A percentile compares a stretch with the other conserved stretches of the same genome.
phyloP scores from a whole-genome alignment of 2,113 vertebrate genomes.

The Chaetorhynchus papuensis region DNA sequence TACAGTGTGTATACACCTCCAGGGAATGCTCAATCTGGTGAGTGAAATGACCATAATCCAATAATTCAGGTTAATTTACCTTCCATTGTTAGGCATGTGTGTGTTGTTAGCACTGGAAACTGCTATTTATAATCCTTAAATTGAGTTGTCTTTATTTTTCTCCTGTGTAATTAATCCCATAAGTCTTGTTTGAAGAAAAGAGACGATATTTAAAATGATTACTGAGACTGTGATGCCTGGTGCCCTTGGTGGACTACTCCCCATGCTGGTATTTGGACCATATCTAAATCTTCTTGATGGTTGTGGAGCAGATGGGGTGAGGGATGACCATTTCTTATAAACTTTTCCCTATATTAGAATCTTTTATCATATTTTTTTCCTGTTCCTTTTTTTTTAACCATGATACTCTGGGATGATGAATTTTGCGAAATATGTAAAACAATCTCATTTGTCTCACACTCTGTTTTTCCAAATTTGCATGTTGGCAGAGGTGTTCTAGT shows the following conservation, averaged over 20 bases:
- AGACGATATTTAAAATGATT: neutral
- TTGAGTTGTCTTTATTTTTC: neutral
- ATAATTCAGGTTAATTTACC: conserved; percentile 11
- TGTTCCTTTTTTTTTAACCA: neutral
- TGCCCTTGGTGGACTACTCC: neutral
- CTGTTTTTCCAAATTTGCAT: neutral
- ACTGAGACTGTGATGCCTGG: neutral
- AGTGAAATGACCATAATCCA: neutral
- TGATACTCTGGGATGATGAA: neutral
- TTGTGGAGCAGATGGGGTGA: neutral
- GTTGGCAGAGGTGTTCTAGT: neutral
- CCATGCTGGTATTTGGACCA: neutral
- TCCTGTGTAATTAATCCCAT: neutral
- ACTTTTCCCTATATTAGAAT: neutral
- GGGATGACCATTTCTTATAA: neutral
- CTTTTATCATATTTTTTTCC: neutral
- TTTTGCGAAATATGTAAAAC: neutral
- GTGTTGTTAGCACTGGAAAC: neutral
- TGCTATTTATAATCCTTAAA: conserved; percentile 2
- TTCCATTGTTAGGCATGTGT: neutral
- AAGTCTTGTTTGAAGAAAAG: neutral
- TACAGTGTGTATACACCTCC: neutral
- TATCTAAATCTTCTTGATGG: neutral
- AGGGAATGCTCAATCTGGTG: neutral
- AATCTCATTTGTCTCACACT: neutral